Conservation (phyloP, 2,888 invertebrate species). For the Itoplectis maculator region DNA sequence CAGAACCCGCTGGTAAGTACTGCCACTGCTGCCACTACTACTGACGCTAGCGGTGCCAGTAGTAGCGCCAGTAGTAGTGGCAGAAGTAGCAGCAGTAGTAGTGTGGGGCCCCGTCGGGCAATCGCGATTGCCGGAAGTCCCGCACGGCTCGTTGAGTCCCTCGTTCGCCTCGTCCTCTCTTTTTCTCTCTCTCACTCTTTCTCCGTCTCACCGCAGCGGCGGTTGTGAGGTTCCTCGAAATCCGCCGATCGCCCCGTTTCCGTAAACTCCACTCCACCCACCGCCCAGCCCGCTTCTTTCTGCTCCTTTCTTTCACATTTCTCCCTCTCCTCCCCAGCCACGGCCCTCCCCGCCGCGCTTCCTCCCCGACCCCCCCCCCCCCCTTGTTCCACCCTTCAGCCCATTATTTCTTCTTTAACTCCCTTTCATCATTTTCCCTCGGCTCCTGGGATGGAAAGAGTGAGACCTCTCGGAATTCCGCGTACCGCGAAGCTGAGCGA, state of each 20-base stretch:
- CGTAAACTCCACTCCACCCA: slow-evolving; percentile 33
- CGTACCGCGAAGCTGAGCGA: not conserved
- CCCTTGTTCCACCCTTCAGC: slow-evolving; percentile 13
- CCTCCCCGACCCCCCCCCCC: not conserved
- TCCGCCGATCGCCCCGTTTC: slow-evolving; percentile 58
- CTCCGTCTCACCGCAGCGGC: too few species aligned
- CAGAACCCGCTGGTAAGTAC: not conserved
- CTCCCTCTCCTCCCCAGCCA: too few species aligned
- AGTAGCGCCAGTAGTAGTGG: not conserved
- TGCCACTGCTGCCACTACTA: not conserved
- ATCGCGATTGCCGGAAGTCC: slow-evolving; percentile 62
- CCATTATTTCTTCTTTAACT: slow-evolving; percentile 42
- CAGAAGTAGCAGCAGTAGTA: not conserved
- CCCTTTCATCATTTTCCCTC: slow-evolving; percentile 30
- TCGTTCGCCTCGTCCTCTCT: slow-evolving; percentile 15
- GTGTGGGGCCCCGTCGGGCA: slow-evolving; percentile 32
- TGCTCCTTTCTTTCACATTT: slow-evolving; percentile 71
- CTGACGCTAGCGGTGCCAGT: not conserved
- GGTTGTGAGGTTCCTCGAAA: slow-evolving; percentile 47
- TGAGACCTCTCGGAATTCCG: not conserved
- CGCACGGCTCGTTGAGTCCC: slow-evolving; percentile 57
- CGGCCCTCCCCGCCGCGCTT: too few species aligned
- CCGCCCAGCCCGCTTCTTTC: not conserved
- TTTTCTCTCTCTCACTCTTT: too few species aligned
- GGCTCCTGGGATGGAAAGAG: not conserved